Evolutionary conservation across 2,113 vertebrate genomes (phyloP).

Genomic region (Psephotus haematonotus): DNA sequence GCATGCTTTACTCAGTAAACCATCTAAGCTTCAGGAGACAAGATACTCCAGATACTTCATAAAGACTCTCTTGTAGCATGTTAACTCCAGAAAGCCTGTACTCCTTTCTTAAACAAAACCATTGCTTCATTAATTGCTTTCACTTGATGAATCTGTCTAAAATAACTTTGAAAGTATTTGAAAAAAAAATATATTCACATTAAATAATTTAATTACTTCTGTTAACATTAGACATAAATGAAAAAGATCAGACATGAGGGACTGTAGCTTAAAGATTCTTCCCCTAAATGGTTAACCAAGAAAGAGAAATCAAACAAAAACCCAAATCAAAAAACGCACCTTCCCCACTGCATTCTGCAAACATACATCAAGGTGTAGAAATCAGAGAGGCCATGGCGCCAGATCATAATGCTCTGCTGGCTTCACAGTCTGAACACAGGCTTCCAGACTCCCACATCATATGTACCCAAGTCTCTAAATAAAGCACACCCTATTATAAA

Average conservation of each 20-base stretch:
- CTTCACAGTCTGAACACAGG: fast-evolving
- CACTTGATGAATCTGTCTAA: background rate
- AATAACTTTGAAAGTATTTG: background rate
- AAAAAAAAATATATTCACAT: background rate
- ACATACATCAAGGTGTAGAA: background rate
- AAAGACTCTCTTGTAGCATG: background rate
- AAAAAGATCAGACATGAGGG: background rate
- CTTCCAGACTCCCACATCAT: background rate
- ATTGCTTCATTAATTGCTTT: background rate
- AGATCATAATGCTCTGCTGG: background rate
- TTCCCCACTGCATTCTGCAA: background rate
- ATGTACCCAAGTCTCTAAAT: background rate
- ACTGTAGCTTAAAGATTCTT: background rate
- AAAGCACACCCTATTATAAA: background rate
- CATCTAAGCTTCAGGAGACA: background rate
- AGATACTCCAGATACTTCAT: background rate
- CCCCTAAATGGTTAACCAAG: background rate
- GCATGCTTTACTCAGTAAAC: background rate
- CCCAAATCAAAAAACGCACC: background rate
- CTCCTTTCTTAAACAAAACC: background rate
- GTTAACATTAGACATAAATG: background rate
- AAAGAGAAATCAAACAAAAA: background rate
- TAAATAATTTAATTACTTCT: background rate
- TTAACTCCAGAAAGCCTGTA: background rate
- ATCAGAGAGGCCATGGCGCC: background rate